Conservation (phyloP, 2,797 vertebrate species). For the Sylvia borin region DNA sequence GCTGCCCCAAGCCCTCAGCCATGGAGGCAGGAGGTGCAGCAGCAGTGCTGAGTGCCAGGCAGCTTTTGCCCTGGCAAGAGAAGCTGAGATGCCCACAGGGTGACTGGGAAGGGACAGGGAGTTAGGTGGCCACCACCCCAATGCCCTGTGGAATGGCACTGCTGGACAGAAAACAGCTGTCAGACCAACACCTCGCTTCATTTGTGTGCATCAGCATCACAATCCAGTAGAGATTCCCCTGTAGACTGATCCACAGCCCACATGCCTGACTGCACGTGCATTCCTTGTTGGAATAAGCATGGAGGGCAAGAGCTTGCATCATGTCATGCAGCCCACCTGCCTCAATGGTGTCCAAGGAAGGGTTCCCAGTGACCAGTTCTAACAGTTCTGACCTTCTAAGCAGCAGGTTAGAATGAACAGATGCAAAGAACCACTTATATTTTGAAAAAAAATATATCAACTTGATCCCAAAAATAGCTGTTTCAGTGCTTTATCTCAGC, state of each 20-base stretch:
- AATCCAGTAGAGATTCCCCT: accelerated
- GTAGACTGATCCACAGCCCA: accelerated
- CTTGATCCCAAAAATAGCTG: background rate
- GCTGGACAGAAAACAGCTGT: background rate
- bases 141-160: background rate
- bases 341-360: accelerated
- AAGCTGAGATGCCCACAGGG: background rate
- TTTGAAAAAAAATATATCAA: background rate
- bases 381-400: background rate
- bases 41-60: background rate
- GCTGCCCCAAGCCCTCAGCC: background rate
- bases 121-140: background rate
- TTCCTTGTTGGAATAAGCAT: background rate
- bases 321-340: background rate
- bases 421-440: background rate
- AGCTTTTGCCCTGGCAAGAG: background rate
- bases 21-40: accelerated
- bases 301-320: background rate
- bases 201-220: background rate
- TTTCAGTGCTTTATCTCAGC: background rate
- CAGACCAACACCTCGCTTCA: background rate
- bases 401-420: background rate
- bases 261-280: accelerated
- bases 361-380: background rate
- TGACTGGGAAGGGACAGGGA: background rate